phyloP scores from a whole-genome alignment of 2,888 invertebrate species.

The Apamea crenata region DNA sequence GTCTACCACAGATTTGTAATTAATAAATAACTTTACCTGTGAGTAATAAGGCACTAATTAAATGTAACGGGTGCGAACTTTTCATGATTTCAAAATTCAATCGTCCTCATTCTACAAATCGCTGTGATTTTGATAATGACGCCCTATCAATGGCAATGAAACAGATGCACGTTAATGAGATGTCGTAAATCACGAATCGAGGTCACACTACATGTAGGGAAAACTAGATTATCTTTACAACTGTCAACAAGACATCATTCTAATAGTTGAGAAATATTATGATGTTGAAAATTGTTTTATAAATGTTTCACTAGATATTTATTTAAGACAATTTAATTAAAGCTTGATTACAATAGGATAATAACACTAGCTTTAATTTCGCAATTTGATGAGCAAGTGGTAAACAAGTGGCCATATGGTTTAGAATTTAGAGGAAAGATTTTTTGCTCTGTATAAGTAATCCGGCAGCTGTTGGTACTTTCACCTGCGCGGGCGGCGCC shows the following conservation, averaged over 20 bases:
- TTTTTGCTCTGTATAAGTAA: conserved; percentile 70
- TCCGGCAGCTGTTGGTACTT: conserved; percentile 80
- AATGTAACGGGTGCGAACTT: conserved; percentile 26
- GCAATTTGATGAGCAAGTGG: conserved; percentile 30
- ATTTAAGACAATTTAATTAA: conserved; percentile 35
- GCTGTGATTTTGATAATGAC: conserved; percentile 65
- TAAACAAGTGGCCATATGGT: conserved; percentile 41
- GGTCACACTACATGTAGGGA: conserved; percentile 55
- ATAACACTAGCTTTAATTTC: conserved; percentile 33
- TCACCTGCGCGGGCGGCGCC: conserved; percentile 80
- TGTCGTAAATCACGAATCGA: conserved; percentile 65
- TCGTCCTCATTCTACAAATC: conserved; percentile 62
- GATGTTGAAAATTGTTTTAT: conserved; percentile 45
- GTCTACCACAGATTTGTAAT: background rate
- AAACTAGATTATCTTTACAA: conserved; percentile 64
- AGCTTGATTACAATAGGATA: conserved; percentile 16
- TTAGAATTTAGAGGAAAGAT: conserved; percentile 46
- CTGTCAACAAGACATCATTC: conserved; percentile 51
- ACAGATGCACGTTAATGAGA: conserved; percentile 66
- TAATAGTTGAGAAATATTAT: conserved; percentile 45
- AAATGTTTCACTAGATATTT: conserved; percentile 25
- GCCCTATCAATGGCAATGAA: conserved; percentile 67
- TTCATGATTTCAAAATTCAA: conserved; percentile 31
- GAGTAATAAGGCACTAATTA: conserved; percentile 17
- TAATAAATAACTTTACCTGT: conserved; percentile 14